These are phyloP conservation scores for Bubalus kerabau DNA, from an alignment of 2,113 vertebrate genomes.

Conservation along the genomic window DNA sequence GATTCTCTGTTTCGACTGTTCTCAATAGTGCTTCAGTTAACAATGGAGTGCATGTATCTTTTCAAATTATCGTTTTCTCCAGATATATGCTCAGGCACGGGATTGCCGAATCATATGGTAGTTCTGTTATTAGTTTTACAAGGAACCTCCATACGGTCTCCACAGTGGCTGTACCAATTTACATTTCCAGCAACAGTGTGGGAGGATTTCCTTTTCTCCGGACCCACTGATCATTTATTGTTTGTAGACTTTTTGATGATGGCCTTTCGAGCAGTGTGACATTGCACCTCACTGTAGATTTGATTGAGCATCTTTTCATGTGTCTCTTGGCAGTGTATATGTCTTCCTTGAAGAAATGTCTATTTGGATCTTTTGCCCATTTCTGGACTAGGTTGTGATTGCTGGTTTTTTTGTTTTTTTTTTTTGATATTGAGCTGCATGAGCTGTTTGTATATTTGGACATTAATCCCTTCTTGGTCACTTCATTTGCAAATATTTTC, in stretches of 20 bases:
- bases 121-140: neutral
- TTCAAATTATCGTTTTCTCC: neutral
- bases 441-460: neutral
- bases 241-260: neutral
- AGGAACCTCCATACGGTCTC: neutral
- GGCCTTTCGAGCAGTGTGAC: neutral
- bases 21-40: neutral
- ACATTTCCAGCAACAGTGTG: neutral
- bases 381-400: neutral
- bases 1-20: neutral
- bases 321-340: neutral
- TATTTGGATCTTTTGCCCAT: neutral
- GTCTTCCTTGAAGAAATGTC: neutral
- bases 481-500: neutral
- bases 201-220: neutral
- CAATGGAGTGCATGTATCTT: neutral
- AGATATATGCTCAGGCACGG: neutral
- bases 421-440: neutral
- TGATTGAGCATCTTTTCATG: neutral
- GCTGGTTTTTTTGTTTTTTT: neutral
- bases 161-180: neutral
- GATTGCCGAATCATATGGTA: neutral
- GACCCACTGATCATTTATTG: neutral
- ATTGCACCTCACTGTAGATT: neutral
- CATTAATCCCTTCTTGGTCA: neutral